Evolutionary conservation across 2,797 vertebrate genomes (phyloP).

Genomic region (Crenichthys baileyi): DNA sequence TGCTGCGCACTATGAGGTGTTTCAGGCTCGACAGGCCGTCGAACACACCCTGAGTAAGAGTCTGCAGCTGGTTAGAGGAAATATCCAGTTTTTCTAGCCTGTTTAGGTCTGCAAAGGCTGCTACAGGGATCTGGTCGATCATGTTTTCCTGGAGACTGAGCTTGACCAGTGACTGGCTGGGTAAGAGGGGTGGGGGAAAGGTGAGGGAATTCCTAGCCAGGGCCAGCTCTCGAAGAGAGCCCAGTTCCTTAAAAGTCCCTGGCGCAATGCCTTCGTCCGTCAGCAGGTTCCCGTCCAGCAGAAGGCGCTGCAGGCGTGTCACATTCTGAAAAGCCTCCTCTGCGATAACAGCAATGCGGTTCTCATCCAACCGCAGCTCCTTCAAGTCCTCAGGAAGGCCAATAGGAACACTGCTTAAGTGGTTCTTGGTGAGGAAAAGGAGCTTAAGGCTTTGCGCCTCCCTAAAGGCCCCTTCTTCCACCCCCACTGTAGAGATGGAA

Average conservation of each 20-base stretch:
- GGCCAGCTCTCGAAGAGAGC: slow-evolving; percentile 91
- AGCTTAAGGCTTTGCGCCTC: slow-evolving; percentile 95
- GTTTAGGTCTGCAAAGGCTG: slow-evolving; percentile 88
- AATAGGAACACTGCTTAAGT: slow-evolving; percentile 95
- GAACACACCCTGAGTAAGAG: slow-evolving; percentile 91
- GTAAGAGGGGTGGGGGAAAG: slow-evolving; percentile 90
- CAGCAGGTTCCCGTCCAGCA: slow-evolving; percentile 95
- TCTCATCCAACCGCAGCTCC: slow-evolving; percentile 95
- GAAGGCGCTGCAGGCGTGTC: slow-evolving; percentile 90
- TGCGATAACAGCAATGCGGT: slow-evolving; percentile 93
- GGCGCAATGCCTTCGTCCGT: slow-evolving; percentile 93
- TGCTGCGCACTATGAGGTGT: slow-evolving; percentile 92
- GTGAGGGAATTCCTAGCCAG: slow-evolving; percentile 94
- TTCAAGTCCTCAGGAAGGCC: slow-evolving; percentile 92
- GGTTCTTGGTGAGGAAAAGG: slow-evolving; percentile 97
- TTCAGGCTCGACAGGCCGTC: slow-evolving; percentile 88
- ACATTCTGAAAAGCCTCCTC: slow-evolving; percentile 96
- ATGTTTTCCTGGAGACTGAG: slow-evolving; percentile 97
- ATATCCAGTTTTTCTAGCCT: slow-evolving; percentile 93
- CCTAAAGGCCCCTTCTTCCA: slow-evolving; percentile 95
- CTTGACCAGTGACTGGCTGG: slow-evolving; percentile 87
- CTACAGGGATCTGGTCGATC: slow-evolving; percentile 91
- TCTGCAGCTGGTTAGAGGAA: slow-evolving; percentile 92
- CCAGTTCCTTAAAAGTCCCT: slow-evolving; percentile 92
- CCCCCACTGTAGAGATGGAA: slow-evolving; percentile 96